These are phyloP conservation scores for Lymantria dispar DNA, from an alignment of 2,888 invertebrate genomes.

Conservation along the genomic window DNA sequence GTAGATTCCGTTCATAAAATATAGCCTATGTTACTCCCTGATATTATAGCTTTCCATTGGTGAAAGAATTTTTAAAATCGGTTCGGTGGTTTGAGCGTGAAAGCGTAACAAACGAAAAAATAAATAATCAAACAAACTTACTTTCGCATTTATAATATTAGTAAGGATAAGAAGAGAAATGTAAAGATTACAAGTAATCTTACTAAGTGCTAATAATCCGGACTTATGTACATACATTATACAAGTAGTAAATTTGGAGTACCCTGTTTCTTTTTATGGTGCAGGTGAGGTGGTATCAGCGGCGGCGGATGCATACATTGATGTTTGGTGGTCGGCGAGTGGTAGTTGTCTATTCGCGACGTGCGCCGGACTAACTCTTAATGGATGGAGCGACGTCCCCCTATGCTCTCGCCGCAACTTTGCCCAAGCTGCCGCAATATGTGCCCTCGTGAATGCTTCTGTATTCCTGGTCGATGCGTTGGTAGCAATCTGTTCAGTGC, in stretches of 20 bases:
- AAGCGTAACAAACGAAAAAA: no score
- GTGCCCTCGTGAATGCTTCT: conserved; percentile 55
- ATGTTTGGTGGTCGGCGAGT: conserved; percentile 68
- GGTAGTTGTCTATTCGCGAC: conserved; percentile 60
- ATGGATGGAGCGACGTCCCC: conserved; percentile 58
- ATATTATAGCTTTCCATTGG: no score
- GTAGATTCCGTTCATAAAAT: no score
- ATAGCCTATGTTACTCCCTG: no score
- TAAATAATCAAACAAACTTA: no score
- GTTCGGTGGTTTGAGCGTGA: no score
- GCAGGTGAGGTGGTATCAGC: conserved; percentile 69
- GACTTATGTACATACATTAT: no score
- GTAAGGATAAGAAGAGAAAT: no score
- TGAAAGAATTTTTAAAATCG: no score
- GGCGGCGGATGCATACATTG: conserved; percentile 69
- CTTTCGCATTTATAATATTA: no score
- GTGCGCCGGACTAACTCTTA: conserved; percentile 58
- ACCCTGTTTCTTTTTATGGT: background rate
- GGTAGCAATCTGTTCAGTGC: conserved; percentile 59
- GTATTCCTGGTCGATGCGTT: conserved; percentile 58
- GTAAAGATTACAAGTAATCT: no score
- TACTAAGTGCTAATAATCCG: no score
- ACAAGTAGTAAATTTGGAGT: background rate
- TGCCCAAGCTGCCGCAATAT: conserved; percentile 55
- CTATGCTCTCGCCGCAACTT: conserved; percentile 41